Evolutionary conservation across 2,797 vertebrate genomes (phyloP).

Genomic region (Amblyopsis hoosieri): DNA sequence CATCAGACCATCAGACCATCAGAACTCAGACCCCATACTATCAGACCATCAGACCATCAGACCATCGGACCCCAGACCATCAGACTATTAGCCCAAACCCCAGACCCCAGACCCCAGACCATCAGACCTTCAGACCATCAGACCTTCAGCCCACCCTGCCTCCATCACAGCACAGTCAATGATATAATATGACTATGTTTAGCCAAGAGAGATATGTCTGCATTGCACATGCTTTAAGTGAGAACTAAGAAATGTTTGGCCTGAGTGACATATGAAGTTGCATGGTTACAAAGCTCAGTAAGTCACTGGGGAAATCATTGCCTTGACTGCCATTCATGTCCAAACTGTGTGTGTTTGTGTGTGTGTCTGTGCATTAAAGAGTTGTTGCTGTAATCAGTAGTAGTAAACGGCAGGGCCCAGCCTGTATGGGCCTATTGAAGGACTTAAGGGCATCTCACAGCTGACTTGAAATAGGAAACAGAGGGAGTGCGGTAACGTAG

Average conservation of each 20-base stretch:
- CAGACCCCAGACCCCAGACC: too few species aligned
- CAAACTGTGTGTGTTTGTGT: constrained; percentile 9
- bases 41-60: too few species aligned
- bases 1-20: too few species aligned
- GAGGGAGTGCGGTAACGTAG: too few species aligned
- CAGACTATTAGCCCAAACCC: too few species aligned
- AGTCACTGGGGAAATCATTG: constrained; percentile 20
- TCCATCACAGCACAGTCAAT: too few species aligned
- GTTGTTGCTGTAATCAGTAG: constrained; percentile 16
- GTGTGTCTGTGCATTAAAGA: constrained; percentile 33
- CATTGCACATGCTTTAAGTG: constrained; percentile 6
- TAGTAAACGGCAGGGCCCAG: background rate
- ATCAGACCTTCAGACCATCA: too few species aligned
- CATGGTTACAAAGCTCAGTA: constrained; percentile 13
- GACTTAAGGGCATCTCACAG: too few species aligned
- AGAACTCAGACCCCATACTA: background rate
- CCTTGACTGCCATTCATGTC: constrained; percentile 13
- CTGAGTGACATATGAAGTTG: constrained; percentile 12
- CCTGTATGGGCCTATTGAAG: background rate
- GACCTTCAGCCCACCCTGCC: too few species aligned
- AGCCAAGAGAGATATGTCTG: background rate
- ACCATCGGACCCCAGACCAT: too few species aligned
- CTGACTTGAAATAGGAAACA: too few species aligned
- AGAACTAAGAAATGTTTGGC: constrained; percentile 26
- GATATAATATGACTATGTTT: too few species aligned